Conservation (phyloP, 2,888 invertebrate genomes). For the Chaetogeoica ovagalla region DNA sequence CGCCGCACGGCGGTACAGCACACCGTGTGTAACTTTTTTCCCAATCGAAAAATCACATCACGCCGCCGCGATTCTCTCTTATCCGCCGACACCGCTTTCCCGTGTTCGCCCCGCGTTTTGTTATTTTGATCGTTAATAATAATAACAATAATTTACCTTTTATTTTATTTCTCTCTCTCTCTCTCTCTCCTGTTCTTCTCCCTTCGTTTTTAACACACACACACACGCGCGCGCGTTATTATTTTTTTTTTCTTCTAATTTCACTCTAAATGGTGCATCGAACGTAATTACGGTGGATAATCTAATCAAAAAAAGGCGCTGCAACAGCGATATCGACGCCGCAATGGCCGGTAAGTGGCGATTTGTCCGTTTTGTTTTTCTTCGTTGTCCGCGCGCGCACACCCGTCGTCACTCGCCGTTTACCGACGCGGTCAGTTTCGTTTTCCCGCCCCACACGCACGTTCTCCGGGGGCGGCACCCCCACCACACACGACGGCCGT, state of each 20-base stretch:
- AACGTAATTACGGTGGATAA: slow-evolving; percentile 52
- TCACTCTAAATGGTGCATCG: slow-evolving; percentile 42
- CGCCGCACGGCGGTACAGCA: background rate
- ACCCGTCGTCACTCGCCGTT: too few species aligned
- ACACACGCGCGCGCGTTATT: too few species aligned
- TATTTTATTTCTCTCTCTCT: background rate
- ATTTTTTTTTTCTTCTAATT: background rate
- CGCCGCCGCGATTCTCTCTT: slow-evolving; percentile 51
- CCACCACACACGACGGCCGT: background rate
- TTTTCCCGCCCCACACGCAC: too few species aligned
- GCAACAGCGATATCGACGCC: slow-evolving; percentile 53
- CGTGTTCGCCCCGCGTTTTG: slow-evolving; percentile 12
- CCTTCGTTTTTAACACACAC: too few species aligned
- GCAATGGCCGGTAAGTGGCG: slow-evolving; percentile 50
- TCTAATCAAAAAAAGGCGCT: slow-evolving; percentile 53
- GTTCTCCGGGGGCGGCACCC: background rate
- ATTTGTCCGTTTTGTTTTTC: background rate
- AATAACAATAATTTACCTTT: background rate
- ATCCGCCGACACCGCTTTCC: slow-evolving; percentile 30
- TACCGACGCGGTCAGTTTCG: too few species aligned
- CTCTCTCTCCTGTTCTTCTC: too few species aligned
- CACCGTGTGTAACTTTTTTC: slow-evolving; percentile 29
- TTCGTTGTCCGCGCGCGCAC: background rate
- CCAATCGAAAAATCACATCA: slow-evolving; percentile 51
- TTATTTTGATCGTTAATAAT: slow-evolving; percentile 31